phyloP scores from a whole-genome alignment of 2,797 vertebrate species.

The Rhinoraja longicauda region DNA sequence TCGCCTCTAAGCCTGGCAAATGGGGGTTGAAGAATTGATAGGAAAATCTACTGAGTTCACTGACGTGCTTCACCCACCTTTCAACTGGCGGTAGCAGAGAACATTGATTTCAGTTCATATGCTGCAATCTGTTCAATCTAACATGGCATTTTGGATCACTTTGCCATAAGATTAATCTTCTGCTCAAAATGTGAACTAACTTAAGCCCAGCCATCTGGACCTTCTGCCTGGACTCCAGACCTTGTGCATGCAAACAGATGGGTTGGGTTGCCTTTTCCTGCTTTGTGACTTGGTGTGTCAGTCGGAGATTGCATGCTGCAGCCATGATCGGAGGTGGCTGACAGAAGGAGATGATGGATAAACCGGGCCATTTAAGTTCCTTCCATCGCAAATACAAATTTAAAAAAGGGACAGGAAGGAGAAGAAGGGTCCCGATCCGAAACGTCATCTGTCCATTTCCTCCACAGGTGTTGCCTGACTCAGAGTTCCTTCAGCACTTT shows the following conservation, averaged over 20 bases:
- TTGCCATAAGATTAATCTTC: constrained; percentile 3
- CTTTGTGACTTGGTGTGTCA: not conserved
- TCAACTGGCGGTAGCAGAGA: not conserved
- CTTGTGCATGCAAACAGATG: constrained; percentile 1
- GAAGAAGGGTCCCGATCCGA: no score
- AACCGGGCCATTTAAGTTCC: not conserved
- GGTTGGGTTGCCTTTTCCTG: not conserved
- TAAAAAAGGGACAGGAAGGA: not conserved
- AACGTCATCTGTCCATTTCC: no score
- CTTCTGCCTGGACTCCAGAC: not conserved
- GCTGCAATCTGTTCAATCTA: not conserved
- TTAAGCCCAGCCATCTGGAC: not conserved
- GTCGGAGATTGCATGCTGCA: not conserved
- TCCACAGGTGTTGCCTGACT: no score
- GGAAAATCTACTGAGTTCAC: not conserved
- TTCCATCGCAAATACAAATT: not conserved
- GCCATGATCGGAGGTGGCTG: constrained; percentile 10
- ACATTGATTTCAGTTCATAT: not conserved
- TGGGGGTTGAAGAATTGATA: not conserved
- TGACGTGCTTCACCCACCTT: not conserved
- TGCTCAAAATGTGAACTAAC: constrained; percentile 22
- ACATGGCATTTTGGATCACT: constrained; percentile 5
- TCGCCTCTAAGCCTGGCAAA: no score
- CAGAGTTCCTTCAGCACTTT: no score
- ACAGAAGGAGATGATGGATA: not conserved